Evolutionary conservation across 1,140 invertebrate genomes (phyloP).

Genomic region (Frieseomelitta varia): DNA sequence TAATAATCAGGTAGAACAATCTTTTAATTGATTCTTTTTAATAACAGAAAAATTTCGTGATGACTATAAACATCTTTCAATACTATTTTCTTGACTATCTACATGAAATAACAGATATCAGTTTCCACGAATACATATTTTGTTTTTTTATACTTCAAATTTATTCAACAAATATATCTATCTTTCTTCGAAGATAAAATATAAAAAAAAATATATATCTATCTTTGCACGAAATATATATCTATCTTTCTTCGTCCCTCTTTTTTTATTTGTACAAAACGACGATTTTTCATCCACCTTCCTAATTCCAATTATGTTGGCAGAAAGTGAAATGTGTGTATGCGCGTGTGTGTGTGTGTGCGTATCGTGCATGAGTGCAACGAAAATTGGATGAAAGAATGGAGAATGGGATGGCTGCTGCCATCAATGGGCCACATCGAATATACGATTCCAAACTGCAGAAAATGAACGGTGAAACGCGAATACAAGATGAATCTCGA

Average conservation of each 20-base stretch:
- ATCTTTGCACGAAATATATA: neutral
- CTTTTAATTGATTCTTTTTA: too few relatives aligned
- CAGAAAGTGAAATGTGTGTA: neutral
- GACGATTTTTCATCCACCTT: neutral
- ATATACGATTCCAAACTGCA: neutral
- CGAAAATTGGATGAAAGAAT: slow-evolving; percentile 2
- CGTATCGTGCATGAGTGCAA: too few relatives aligned
- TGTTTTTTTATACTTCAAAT: neutral
- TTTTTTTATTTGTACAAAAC: neutral
- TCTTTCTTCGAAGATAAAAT: too few relatives aligned
- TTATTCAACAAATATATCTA: neutral
- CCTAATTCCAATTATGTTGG: neutral
- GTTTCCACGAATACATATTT: neutral
- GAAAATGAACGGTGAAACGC: slow-evolving; percentile 4
- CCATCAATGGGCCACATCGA: neutral
- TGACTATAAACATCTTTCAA: too few relatives aligned
- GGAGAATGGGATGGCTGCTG: neutral
- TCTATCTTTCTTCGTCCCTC: too few relatives aligned
- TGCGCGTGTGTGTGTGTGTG: too few relatives aligned
- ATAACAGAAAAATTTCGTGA: too few relatives aligned
- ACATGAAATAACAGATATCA: neutral
- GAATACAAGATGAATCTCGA: neutral
- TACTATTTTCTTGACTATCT: too few relatives aligned
- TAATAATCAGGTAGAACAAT: too few relatives aligned
- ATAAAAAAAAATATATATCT: neutral